Base-by-base conservation (phyloP, 2,888 invertebrate genomes). In the Aplocera efformata region DNA sequence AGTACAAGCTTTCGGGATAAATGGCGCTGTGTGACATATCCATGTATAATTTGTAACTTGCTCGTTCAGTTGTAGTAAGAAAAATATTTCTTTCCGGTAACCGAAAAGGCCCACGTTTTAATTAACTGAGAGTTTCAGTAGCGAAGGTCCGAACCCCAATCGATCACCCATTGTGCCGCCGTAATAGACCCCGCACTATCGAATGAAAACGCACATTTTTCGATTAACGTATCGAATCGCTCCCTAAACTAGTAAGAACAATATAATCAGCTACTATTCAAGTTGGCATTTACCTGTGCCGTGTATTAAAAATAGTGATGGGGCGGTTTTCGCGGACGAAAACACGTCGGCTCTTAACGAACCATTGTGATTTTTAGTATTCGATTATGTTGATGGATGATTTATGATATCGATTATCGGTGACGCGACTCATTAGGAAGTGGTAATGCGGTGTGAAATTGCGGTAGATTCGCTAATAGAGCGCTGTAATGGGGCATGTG, bases 211-310 rank as follows among this genome's bases (percentile, higher is more conserved):
- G 79, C 81, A 73, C 72, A 78, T 84, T 75, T 79, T 76, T 75
- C 77, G 80, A 86, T 83, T 82, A 82, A 78, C 85, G 82, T 74
- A 65, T 72, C 82, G 78, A 83, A 85, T 82, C 70, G 67, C 57
- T 65, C 76, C 76, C 79, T 62, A 70, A 72, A 72, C 66, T 63
- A 66, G 63, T 71, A 74, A 72, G 84, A 82, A 88, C 85, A 88
- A 86, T 85, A 84, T 82, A 86, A 88, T 86, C 83, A 86, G 82
- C 82, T 74, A 79, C 82, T 64, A 88, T 86, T 85, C 71, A 64
- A 44, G 60, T 59, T 67, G 1, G 11, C 6, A 8, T n/a, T 67
- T 67, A 70, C 71, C 67, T 60, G 63, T 50, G 53, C 53, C 60
- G 35, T 42, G 69, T 84, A 88, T 86, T 86, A 88, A 88, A 86